Conservation (phyloP, 2,113 vertebrate species). For the Burhinus bistriatus region DNA sequence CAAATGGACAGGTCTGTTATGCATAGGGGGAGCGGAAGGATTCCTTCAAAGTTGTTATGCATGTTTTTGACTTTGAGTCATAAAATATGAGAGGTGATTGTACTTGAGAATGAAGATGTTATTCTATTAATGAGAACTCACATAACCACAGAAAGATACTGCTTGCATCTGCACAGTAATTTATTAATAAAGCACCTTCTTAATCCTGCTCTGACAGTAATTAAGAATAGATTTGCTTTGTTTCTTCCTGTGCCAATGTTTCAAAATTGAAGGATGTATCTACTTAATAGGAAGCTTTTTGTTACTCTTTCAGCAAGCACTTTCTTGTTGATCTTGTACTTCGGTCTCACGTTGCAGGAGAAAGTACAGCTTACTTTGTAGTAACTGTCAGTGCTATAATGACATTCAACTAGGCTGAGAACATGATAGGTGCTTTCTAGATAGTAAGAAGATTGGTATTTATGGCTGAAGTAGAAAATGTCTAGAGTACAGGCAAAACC, state of each 20-base stretch:
- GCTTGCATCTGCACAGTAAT: background rate
- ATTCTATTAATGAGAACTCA: background rate
- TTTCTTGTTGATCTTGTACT: background rate
- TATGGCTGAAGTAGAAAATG: accelerated
- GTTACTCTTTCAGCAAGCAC: background rate
- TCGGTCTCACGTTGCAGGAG: background rate
- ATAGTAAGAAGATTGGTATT: background rate
- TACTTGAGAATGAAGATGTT: background rate
- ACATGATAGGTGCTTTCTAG: background rate
- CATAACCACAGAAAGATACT: background rate
- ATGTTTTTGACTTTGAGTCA: background rate
- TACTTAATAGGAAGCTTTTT: background rate
- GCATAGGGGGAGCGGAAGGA: background rate
- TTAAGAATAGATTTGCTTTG: background rate
- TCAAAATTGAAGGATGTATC: background rate
- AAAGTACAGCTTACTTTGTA: background rate
- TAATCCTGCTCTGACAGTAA: background rate
- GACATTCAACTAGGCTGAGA: background rate
- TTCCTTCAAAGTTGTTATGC: background rate
- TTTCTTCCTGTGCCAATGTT: background rate
- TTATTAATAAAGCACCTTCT: background rate
- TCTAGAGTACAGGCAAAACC: background rate
- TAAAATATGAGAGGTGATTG: background rate
- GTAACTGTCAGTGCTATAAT: background rate
- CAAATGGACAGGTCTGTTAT: background rate